Base-by-base conservation (phyloP, 1,140 invertebrate species). In the Drosophila malerkotliana region DNA sequence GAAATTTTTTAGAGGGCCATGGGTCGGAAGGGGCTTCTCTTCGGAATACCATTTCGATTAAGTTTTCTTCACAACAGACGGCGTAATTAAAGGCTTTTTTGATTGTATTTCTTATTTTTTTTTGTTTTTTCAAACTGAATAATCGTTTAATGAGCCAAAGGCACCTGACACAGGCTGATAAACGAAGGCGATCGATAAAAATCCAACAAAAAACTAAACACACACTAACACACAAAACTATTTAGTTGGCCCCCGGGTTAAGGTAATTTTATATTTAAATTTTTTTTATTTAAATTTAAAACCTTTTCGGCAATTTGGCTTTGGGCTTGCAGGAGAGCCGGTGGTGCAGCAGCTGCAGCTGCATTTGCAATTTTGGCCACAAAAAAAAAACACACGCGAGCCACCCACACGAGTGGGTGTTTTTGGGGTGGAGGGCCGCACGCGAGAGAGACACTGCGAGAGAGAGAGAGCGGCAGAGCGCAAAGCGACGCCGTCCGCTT, bases 61-160 rank as follows among this genome's bases (percentile, higher is more conserved):
- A 24, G 28, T 37, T 62, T 59, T 59, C 80, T 71, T 64, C 52
- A 67, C 44, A 71, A 67, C 54, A 72, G 45, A 67, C 64, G 53
- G 14, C 47, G 32, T 62, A 79, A 79, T 83, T 82, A 83, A 30
- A 59, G 60, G 49, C 53, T 47, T 32, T 71, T 61, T 52, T 39
- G 58, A 10, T n/a, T 55, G 28, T 47, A 47, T 44, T 62, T 58
- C 62, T 71, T 63, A 51, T 67, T 61, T 53, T 58, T 75, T 54
- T 26, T 26, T 1, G 1, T 21, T 21, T 21, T 21, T 21, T 21
- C 66, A 58, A 52, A 79, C 83, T 79, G 59, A 79, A 64, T 76
- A 83, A 79, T 79, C 72, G 66, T 51, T 80, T 84, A 84, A 84
- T 79, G 62, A 84, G 67, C 62, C 76, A 49, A 63, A 24, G 44